Evolutionary conservation across 2,888 invertebrate species (phyloP), one percentile per base, ranked within the genome.

Genomic region (Hecatera dysodea): DNA sequence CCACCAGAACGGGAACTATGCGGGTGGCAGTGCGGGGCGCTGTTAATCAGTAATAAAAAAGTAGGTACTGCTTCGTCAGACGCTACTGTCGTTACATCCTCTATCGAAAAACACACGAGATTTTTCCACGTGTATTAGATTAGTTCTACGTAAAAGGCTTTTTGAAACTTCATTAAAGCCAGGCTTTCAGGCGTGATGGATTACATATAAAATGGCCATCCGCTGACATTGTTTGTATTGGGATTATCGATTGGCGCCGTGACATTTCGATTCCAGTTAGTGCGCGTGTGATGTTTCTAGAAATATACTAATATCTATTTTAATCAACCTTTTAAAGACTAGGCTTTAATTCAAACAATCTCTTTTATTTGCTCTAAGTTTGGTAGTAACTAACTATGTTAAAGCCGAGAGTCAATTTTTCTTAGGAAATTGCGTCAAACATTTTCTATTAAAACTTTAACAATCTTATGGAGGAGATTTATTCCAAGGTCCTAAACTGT

Each of bases 231-330:
- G 22, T 44, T 19, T 39, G 36, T 36, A 27, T 5, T 15, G 19
- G 36, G 19, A 8, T 9, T 65, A 65, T 65, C n/a, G 65, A 65
- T 36, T 15, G n/a, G 24, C 11, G 24, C 65, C 33, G 11, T 64
- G 19, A n/a, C 52, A 62, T 62, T 62, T 52, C 9, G 15, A n/a
- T 62, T 24, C 2, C 24, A 50, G 33, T 15, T 24, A 19, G 29
- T n/a, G 17, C 56, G 17, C 56, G 4, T 22, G 6, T 22, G 15
- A 15, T 24, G 19, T 27, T 63, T n/a, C 56, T 27, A 17, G 3
- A 39, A 55, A 55, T 27, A 39, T 15, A n/a, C n/a, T n/a, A n/a
- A n/a, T n/a, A 56, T n/a, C 33, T 33, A 27, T 2, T 27, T 19
- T 17, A 24, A 15, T 50, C 15, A 50, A 3, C 24, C n/a, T n/a